A percentile compares a stretch with the other conserved stretches of the same genome.
These are phyloP conservation scores for Drosophila fuyamai DNA, from an alignment of 1,140 invertebrate genomes.

Conservation along the genomic window DNA sequence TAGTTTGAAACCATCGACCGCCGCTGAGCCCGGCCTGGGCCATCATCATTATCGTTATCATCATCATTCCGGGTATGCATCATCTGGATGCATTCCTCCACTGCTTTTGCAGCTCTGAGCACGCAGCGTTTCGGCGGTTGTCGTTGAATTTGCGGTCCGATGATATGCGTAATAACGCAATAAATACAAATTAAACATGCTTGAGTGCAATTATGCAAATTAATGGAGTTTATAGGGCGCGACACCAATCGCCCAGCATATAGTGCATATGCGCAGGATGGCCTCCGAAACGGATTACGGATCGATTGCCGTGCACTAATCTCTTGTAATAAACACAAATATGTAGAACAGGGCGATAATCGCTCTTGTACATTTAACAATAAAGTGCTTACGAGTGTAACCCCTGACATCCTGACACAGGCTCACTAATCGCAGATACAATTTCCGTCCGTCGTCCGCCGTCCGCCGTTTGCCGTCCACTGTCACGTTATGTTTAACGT, in stretches of 20 bases:
- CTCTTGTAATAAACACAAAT: constrained; percentile 82
- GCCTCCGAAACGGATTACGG: constrained; percentile 63
- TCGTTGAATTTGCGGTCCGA: constrained; percentile 55
- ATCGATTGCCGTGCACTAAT: constrained; percentile 75
- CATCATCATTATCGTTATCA: constrained; percentile 33
- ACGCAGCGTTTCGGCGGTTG: constrained; percentile 43
- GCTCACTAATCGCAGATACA: constrained; percentile 37
- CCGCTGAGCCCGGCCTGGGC: constrained; percentile 3
- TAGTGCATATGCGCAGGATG: not conserved
- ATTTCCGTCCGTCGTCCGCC: not conserved
- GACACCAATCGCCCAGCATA: constrained; percentile 25
- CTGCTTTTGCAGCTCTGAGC: constrained; percentile 29
- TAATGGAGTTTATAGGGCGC: constrained; percentile 71
- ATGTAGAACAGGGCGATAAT: constrained; percentile 78
- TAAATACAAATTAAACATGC: constrained; percentile 83
- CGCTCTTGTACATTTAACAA: constrained; percentile 75
- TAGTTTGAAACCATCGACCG: constrained; percentile 20
- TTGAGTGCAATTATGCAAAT: constrained; percentile 83
- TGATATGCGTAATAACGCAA: constrained; percentile 81
- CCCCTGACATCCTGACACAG: constrained; percentile 37
- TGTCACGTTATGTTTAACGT: constrained; percentile 79
- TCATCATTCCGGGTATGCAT: constrained; percentile 28
- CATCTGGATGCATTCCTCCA: constrained; percentile 38
- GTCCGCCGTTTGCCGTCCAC: constrained; percentile 1
- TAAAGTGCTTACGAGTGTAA: constrained; percentile 69